A percentile compares a stretch with the other conserved stretches of the same genome.
phyloP scores from a whole-genome alignment of 2,797 vertebrate genomes.

The Rhodeus uyekii region DNA sequence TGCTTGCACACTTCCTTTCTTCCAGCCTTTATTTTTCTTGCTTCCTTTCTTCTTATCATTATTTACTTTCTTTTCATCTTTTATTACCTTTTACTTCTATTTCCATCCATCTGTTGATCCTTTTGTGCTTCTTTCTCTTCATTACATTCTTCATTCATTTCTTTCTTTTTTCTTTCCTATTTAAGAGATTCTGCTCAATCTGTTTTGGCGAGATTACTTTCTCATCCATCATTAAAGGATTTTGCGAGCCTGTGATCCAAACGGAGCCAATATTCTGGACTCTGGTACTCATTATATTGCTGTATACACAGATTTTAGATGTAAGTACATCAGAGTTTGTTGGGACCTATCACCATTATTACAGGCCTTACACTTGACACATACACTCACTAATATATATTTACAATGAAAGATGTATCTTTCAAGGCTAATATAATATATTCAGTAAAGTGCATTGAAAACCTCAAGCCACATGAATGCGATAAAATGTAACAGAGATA shows the following conservation, averaged over 20 bases:
- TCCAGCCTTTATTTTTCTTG: not conserved
- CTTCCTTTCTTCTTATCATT: not conserved
- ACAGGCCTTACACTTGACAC: conserved; percentile 8
- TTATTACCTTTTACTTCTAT: too few relatives aligned
- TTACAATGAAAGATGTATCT: not conserved
- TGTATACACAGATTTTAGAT: conserved; percentile 21
- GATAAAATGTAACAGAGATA: not conserved
- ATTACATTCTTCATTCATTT: not conserved
- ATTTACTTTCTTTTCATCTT: not conserved
- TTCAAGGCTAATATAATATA: not conserved
- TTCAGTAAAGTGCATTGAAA: not conserved
- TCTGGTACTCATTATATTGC: conserved; percentile 35
- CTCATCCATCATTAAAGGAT: conserved; percentile 47
- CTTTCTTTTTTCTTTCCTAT: not conserved
- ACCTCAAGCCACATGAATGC: not conserved
- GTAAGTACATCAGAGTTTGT: conserved; percentile 36
- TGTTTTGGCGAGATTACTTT: conserved; percentile 31
- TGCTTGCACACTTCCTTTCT: conserved; percentile 31
- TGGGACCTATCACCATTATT: conserved; percentile 10
- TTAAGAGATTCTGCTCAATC: conserved; percentile 36
- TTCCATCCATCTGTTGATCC: not conserved
- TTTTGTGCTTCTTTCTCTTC: not conserved
- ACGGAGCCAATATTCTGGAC: conserved; percentile 38
- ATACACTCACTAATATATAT: not conserved
- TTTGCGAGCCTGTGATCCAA: conserved; percentile 49